Evolutionary conservation across 2,888 invertebrate species (phyloP).

Genomic region (Eilema caniola): DNA sequence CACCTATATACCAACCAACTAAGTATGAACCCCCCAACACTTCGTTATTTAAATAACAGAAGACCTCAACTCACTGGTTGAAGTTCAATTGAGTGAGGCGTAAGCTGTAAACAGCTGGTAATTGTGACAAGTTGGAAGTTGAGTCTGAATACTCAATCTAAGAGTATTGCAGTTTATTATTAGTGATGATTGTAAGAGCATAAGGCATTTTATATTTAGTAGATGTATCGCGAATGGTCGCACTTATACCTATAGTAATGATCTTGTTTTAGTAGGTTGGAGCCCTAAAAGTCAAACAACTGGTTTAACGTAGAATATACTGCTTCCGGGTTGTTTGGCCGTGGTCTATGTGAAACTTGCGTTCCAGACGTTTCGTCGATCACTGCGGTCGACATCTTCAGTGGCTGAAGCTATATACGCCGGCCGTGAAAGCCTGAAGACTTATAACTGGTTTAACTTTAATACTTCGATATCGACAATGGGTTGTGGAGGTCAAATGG

Average conservation of each 20-base stretch:
- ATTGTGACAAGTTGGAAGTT: conserved; percentile 73
- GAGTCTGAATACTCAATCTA: conserved; percentile 60
- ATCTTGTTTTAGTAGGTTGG: not conserved
- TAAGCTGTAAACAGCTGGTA: conserved; percentile 74
- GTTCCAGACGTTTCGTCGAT: too few relatives aligned
- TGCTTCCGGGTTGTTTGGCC: too few relatives aligned
- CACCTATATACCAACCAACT: conserved; percentile 63
- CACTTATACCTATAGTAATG: not conserved
- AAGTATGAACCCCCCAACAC: conserved; percentile 50
- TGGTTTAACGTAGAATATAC: too few relatives aligned
- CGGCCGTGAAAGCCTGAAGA: too few relatives aligned
- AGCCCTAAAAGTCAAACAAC: too few relatives aligned
- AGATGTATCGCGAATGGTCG: not conserved
- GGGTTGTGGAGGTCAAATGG: too few relatives aligned
- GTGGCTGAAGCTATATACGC: too few relatives aligned
- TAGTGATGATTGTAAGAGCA: conserved; percentile 28
- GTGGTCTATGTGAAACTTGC: too few relatives aligned
- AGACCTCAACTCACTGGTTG: conserved; percentile 64
- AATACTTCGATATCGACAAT: too few relatives aligned
- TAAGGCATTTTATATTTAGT: conserved; percentile 2
- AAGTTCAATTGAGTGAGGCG: conserved; percentile 74
- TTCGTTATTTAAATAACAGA: conserved; percentile 19
- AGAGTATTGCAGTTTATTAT: conserved; percentile 38
- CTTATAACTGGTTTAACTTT: too few relatives aligned
- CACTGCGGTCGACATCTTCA: too few relatives aligned